Percentiles rank a stretch among this genome's conserved stretches.
phyloP scores from a whole-genome alignment of 2,113 vertebrate genomes.

The Myrmecophaga tridactyla region DNA sequence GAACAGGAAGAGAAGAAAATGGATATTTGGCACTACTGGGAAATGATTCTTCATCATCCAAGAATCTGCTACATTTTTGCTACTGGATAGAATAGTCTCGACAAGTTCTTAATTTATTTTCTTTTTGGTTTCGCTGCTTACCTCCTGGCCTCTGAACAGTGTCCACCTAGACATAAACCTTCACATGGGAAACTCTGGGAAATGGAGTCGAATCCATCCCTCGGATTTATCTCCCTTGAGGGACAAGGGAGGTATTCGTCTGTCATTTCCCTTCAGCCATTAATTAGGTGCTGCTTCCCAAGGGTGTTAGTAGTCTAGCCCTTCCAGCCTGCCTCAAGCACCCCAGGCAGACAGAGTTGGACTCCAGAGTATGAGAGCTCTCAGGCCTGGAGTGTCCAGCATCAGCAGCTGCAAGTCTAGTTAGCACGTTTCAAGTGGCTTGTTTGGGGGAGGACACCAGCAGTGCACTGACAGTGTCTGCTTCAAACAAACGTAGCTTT shows the following conservation, averaged over 20 bases:
- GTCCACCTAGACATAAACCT: neutral
- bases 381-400: neutral
- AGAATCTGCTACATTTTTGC: neutral
- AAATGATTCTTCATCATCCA: neutral
- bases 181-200: neutral
- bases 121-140: neutral
- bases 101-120: constrained; percentile 17
- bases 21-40: neutral
- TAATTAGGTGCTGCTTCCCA: neutral
- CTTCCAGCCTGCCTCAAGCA: neutral
- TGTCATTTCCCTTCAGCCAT: neutral
- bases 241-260: neutral
- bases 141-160: neutral
- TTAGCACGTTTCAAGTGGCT: neutral
- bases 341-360: rapidly evolving
- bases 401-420: neutral
- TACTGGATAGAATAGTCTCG: neutral
- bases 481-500: neutral
- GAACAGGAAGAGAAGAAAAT: neutral
- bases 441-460: neutral
- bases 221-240: neutral
- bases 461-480: neutral
- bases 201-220: neutral
- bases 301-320: neutral
- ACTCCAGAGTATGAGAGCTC: too few relatives aligned